Conservation (phyloP, 2,113 vertebrate genomes). For the Hemichromis elongatus region DNA sequence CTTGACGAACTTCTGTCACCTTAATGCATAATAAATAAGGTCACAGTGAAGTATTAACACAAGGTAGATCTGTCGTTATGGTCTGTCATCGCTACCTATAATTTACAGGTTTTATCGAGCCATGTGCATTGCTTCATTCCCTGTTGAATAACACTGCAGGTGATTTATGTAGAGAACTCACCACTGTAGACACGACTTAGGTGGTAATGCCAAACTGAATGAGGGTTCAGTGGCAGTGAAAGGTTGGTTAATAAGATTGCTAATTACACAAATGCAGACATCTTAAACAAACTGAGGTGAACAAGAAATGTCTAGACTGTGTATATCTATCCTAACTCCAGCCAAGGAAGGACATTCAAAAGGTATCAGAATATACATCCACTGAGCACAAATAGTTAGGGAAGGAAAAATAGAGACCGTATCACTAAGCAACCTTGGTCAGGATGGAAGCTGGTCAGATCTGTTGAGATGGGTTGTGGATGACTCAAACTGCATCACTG, state of each 20-base stretch:
- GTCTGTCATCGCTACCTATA: neutral
- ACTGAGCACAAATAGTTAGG: neutral
- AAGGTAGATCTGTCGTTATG: neutral
- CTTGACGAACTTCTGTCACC: neutral
- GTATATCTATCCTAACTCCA: neutral
- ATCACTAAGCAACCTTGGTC: neutral
- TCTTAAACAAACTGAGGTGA: neutral
- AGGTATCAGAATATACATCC: neutral
- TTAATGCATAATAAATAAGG: constrained; percentile 21
- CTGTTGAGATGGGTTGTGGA: neutral
- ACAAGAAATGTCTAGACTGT: neutral
- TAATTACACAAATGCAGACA: neutral
- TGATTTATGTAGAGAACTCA: neutral
- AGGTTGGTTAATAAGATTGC: neutral
- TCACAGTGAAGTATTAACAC: neutral
- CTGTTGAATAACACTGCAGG: neutral
- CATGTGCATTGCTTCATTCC: neutral
- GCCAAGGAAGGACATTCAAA: neutral
- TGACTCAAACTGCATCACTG: neutral
- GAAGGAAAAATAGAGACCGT: neutral
- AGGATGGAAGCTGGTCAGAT: neutral
- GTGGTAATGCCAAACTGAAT: neutral
- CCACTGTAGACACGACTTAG: neutral
- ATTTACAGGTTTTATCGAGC: neutral
- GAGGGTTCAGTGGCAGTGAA: neutral